Evolutionary conservation across 2,888 invertebrate genomes (phyloP), one percentile per base, ranked within the genome.

Genomic region (Drosophila paracracens): DNA sequence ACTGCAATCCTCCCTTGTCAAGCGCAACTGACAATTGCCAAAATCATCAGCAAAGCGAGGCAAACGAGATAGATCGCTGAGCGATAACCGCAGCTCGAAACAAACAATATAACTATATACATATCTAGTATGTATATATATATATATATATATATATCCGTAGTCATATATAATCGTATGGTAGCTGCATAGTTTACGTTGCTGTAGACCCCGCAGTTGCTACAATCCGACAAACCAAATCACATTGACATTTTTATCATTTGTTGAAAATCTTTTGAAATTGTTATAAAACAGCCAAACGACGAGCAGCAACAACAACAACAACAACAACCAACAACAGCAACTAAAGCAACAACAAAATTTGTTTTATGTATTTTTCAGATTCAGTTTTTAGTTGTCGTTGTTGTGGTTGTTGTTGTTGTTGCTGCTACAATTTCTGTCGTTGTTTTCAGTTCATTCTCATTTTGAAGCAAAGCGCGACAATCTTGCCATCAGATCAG

Each of bases 171-270:
- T 70, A 70, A 70, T 58, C 69, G 59, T 58, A 38, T 70, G 61
- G 67, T 74, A 56, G 74, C 46, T 74, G 50, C 79, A 63, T 67
- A 76, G 63, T 69, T 53, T 65, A 51, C 68, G 60, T 59, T 52
- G 76, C 62, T 66, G 56, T 63, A 81, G 74, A 53, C 16, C 13
- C 21, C 70, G 59, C 59, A 64, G 60, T 43, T 31, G 59, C 70
- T 70, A 73, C 72, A 78, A 82, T 74, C 83, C 90, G 90, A 90
- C 89, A 84, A 89, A 77, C 89, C 83, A 83, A 88, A 87, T 88
- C 87, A 88, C 90, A 90, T 87, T 87, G 87, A 87, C 89, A 86
- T 90, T 90, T 83, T 90, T 87, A 88, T 90, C 90, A 80, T 83
- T 82, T 80, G 80, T 76, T 83, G 75, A 87, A 87, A 88, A 90